Conservation (phyloP, 2,797 vertebrate genomes). For the Sebastes wilsoni region DNA sequence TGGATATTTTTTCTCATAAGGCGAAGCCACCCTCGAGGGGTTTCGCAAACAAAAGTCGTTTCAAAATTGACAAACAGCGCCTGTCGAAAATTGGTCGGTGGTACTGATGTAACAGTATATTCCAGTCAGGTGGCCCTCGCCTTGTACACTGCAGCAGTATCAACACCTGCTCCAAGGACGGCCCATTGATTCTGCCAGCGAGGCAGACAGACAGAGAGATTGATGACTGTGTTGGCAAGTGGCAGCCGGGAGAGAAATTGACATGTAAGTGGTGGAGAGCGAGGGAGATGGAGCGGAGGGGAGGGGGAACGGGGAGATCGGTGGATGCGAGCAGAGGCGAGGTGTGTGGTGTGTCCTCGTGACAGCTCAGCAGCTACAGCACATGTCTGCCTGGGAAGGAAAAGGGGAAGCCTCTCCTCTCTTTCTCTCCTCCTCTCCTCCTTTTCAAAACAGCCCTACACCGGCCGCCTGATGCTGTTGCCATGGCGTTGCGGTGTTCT, state of each 20-base stretch:
- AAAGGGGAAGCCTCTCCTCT: conserved; percentile 72
- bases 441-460: conserved; percentile 13
- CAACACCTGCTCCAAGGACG: conserved; percentile 68
- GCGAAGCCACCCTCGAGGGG: not conserved
- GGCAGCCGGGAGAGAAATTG: conserved; percentile 65
- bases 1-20: conserved; percentile 5
- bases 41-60: not conserved
- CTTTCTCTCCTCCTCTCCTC: conserved; percentile 6
- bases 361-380: conserved; percentile 76
- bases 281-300: conserved; percentile 29
- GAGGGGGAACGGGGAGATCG: not conserved
- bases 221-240: conserved; percentile 68
- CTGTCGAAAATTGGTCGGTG: conserved; percentile 2
- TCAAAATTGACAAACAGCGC: conserved; percentile 9
- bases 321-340: conserved; percentile 45
- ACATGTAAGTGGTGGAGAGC: conserved; percentile 69
- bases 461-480: conserved; percentile 80
- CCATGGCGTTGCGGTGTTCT: conserved; percentile 82
- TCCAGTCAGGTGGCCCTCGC: conserved; percentile 56
- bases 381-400: conserved; percentile 65
- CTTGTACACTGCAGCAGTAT: conserved; percentile 48
- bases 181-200: conserved; percentile 70
- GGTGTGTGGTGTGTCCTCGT: conserved; percentile 74
- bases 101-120: conserved; percentile 45
- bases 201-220: conserved; percentile 61